Percentiles rank a stretch among this genome's conserved stretches.
These are phyloP conservation scores for Silurus meridionalis DNA, from an alignment of 2,113 vertebrate genomes.

Conservation along the genomic window DNA sequence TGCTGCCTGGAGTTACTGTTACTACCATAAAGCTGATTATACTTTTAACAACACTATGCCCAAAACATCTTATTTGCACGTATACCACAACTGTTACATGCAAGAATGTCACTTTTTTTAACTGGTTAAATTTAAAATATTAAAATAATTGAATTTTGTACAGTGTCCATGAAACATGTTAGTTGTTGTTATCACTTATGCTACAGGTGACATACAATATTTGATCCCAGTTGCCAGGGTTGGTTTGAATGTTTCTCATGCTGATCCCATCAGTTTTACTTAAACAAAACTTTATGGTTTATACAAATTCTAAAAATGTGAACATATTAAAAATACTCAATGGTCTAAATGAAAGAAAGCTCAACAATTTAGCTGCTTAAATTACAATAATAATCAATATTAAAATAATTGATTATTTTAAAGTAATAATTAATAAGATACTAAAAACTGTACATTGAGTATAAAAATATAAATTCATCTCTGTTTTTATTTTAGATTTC, in stretches of 20 bases:
- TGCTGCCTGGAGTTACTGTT: background rate
- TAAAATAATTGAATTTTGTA: background rate
- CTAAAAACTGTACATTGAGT: background rate
- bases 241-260: background rate
- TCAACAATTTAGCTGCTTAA: too few relatives aligned
- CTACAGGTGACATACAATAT: too few relatives aligned
- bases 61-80: background rate
- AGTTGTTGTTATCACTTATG: background rate
- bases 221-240: too few relatives aligned
- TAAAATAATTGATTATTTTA: too few relatives aligned
- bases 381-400: too few relatives aligned
- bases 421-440: too few relatives aligned
- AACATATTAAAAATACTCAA: too few relatives aligned
- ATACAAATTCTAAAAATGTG: too few relatives aligned
- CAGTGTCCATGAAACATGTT: background rate
- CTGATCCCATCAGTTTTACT: background rate
- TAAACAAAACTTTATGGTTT: too few relatives aligned
- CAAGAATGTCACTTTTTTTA: background rate
- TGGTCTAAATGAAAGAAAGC: too few relatives aligned
- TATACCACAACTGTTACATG: background rate
- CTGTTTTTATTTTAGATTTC: background rate
- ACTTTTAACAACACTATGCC: too few relatives aligned
- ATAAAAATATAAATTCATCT: background rate
- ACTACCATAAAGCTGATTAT: background rate
- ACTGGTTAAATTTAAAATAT: background rate